Evolutionary conservation across 2,888 invertebrate genomes (phyloP).

Genomic region (Lasioglossum morio): DNA sequence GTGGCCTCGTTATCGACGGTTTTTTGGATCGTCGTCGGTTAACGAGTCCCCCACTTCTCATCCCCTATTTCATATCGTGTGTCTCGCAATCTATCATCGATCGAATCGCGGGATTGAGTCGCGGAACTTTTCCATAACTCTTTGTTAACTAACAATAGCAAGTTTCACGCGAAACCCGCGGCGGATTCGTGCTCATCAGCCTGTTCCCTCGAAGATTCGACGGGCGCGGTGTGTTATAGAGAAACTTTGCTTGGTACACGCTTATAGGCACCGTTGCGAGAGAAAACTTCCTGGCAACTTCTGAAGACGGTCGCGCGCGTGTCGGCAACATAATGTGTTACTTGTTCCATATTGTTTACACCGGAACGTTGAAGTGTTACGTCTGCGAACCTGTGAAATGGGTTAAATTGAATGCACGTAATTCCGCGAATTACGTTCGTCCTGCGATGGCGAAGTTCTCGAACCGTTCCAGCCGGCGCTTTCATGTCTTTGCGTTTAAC

Average conservation of each 20-base stretch:
- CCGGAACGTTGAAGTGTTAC: neutral
- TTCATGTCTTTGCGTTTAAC: neutral
- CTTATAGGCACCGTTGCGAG: slow-evolving; percentile 28
- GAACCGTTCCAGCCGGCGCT: neutral
- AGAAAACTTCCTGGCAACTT: slow-evolving; percentile 39
- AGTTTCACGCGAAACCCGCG: slow-evolving; percentile 47
- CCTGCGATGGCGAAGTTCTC: neutral
- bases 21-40: neutral
- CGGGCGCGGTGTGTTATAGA: slow-evolving; percentile 8
- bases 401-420: neutral
- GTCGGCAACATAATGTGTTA: slow-evolving; percentile 32
- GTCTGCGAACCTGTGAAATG: neutral
- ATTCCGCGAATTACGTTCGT: neutral
- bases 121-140: slow-evolving; percentile 44
- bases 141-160: slow-evolving; percentile 56
- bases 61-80: neutral
- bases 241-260: slow-evolving; percentile 56
- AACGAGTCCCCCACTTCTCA: neutral
- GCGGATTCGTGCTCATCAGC: slow-evolving; percentile 60
- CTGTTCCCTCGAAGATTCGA: slow-evolving; percentile 48
- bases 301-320: slow-evolving; percentile 1
- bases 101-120: neutral
- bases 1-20: slow-evolving; percentile 22
- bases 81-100: slow-evolving; percentile 42
- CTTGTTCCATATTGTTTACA: slow-evolving; percentile 37